Conservation (phyloP, 2,888 invertebrate genomes). For the Gonocerus acuteangulatus region DNA sequence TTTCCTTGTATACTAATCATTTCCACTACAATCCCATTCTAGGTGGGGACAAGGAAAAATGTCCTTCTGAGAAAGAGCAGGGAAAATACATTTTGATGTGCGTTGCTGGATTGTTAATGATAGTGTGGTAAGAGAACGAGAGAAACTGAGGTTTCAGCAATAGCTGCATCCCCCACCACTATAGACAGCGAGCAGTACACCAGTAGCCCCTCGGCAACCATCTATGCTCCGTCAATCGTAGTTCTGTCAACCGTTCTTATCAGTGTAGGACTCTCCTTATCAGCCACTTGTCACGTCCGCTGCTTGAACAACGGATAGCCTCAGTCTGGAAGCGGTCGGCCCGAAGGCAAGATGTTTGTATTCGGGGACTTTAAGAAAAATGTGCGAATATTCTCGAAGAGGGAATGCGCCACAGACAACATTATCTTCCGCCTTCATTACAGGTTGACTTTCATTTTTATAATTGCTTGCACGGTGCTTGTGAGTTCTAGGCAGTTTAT, state of each 20-base stretch:
- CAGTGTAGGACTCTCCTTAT: background rate
- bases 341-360: slow-evolving; percentile 27
- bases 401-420: slow-evolving; percentile 78
- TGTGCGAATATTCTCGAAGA: slow-evolving; percentile 11
- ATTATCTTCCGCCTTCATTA: slow-evolving; percentile 89
- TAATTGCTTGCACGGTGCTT: slow-evolving; percentile 84
- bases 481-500: slow-evolving; percentile 93
- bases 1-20: no score
- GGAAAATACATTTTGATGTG: no score
- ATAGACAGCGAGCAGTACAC: background rate
- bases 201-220: background rate
- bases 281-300: background rate
- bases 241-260: background rate
- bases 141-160: background rate
- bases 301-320: background rate
- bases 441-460: slow-evolving; percentile 82
- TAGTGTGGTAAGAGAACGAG: background rate
- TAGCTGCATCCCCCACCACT: background rate
- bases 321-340: background rate
- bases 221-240: background rate
- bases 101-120: no score
- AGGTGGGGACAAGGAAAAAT: no score
- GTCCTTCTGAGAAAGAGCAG: no score
- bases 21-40: no score
- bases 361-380: slow-evolving; percentile 28